Evolutionary conservation across 2,113 vertebrate genomes (phyloP), one percentile per base, ranked within the genome.

Genomic region (Clinocottus analis): DNA sequence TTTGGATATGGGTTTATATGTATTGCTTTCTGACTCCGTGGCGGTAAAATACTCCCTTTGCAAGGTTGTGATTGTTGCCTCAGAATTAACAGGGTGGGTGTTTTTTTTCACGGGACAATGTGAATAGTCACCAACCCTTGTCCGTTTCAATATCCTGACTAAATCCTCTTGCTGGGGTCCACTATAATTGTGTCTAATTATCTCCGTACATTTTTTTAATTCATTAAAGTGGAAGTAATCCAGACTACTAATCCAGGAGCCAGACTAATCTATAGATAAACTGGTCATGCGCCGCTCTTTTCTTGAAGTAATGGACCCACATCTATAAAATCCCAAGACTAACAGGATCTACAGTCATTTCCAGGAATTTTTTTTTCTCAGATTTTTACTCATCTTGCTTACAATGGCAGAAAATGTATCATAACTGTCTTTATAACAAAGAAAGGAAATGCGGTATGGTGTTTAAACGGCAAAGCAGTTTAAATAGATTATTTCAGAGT

Each of bases 251-350:
- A 93, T 93, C 93, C 89, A 86, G 41, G 72, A 51, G 62, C 74
- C 89, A 93, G 92, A 93, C 89, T 93, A 93, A 93, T 91, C 91
- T 87, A 70, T 60, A 77, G 90, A 90, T 93, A 87, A 91, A 92
- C 65, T 67, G 66, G 31, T 64, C 69, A 73, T 65, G 63, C 56
- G 3, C 37, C 53, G 10, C 64, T 82, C 47, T 45, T 14, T 61
- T 82, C 47, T 64, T 39, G 37, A 85, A 27, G 64, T 27, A 60
- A 60, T 33, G 17, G 17, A 33, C 21, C 23, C 53, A 27, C 53
- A 55, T 55, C 53, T 27, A 25, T 12, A 37, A 75, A 68, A 72
- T 61, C 31, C 4, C 27, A 23, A 29, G 11, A 3, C 17, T 11
- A 37, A 47, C 11, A 45, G 14, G 37, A 47, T 63, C 17, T 58